A percentile compares a stretch with the other conserved stretches of the same genome.
Evolutionary conservation across 1,140 invertebrate genomes (phyloP).

Genomic region (Agraylea sexmaculata): DNA sequence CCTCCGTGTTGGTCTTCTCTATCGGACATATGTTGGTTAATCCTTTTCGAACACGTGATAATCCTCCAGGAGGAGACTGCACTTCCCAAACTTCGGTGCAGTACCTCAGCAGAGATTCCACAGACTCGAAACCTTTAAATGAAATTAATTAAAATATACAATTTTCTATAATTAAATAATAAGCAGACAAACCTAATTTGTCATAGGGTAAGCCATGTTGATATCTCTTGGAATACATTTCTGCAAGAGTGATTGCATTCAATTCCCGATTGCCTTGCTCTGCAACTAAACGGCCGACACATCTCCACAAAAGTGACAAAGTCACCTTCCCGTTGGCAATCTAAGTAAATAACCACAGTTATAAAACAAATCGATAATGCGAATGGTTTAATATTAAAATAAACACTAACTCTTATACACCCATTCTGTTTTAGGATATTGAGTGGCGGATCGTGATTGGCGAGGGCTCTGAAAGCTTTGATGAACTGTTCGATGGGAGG

Average conservation of each 20-base stretch:
- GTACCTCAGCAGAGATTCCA: slow-evolving; percentile 27
- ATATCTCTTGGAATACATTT: slow-evolving; percentile 29
- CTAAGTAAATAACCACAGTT: slow-evolving; percentile 9
- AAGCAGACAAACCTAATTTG: slow-evolving; percentile 24
- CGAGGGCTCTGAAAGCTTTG: slow-evolving; percentile 26
- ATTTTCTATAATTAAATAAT: not conserved
- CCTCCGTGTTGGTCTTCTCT: slow-evolving; percentile 6
- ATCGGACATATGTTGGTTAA: slow-evolving; percentile 10
- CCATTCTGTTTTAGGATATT: slow-evolving; percentile 23
- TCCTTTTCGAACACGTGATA: slow-evolving; percentile 27
- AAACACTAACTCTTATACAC: slow-evolving; percentile 22
- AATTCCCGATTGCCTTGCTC: slow-evolving; percentile 24
- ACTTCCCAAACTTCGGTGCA: slow-evolving; percentile 27
- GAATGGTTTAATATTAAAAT: not conserved
- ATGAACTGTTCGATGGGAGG: slow-evolving; percentile 33
- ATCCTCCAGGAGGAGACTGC: slow-evolving; percentile 21
- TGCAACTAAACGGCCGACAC: slow-evolving; percentile 30
- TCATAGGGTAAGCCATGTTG: slow-evolving; percentile 27
- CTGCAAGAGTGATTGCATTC: slow-evolving; percentile 24
- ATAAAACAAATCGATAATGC: not conserved
- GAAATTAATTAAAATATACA: not conserved
- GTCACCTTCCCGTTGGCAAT: slow-evolving; percentile 24
- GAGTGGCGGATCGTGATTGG: slow-evolving; percentile 27
- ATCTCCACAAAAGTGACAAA: slow-evolving; percentile 29
- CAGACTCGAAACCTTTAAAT: slow-evolving; percentile 25